A percentile compares a stretch with the other conserved stretches of the same genome.
phyloP scores from a whole-genome alignment of 2,797 vertebrate species.

The Anabacerthia variegaticeps region DNA sequence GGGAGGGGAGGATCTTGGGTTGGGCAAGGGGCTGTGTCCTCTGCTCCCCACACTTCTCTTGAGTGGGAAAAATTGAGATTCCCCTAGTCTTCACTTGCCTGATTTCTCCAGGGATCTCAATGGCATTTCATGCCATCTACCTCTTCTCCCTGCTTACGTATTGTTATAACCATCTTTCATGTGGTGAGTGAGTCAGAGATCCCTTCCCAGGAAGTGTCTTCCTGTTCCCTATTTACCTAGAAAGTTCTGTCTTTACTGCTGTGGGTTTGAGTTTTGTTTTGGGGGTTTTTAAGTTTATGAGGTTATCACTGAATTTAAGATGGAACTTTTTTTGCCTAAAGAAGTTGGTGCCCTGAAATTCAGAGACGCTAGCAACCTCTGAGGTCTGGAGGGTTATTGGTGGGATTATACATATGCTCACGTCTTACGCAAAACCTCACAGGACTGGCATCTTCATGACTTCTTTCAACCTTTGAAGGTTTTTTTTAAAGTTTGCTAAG shows the following conservation, averaged over 20 bases:
- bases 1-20: not conserved
- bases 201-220: not conserved
- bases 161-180: not conserved
- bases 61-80: not conserved
- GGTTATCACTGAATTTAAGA: not conserved
- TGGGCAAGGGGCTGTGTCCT: not conserved
- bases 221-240: not conserved
- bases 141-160: not conserved
- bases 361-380: not conserved
- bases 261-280: not conserved
- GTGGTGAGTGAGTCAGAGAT: rapidly evolving
- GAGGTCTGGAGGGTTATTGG: not conserved
- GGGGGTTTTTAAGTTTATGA: rapidly evolving
- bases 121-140: not conserved
- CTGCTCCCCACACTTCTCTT: not conserved
- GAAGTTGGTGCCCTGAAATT: not conserved
- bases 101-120: not conserved
- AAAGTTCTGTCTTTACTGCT: not conserved
- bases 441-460: not conserved
- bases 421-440: not conserved
- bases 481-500: not conserved
- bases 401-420: not conserved
- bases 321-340: not conserved
- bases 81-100: not conserved
- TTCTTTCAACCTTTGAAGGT: not conserved